Evolutionary conservation across 1,140 invertebrate genomes (phyloP), one percentile per base, ranked within the genome.

Genomic region (Eciton burchellii): DNA sequence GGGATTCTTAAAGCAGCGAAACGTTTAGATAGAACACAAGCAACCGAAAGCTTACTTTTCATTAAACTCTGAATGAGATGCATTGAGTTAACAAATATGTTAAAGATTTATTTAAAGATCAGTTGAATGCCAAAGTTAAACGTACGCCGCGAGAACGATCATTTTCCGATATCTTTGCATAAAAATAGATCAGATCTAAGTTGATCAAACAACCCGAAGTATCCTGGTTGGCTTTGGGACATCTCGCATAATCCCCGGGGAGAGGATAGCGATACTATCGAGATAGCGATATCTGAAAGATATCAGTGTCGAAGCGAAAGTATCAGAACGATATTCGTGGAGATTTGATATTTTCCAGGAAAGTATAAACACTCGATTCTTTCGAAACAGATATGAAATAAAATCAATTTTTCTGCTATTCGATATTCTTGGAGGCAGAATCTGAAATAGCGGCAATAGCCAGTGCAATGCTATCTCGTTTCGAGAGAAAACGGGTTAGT

Each of bases 291-390:
- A 72, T 35, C 16, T 43, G 21, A 73, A 57, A 57, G 16, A 21
- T 73, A 73, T 73, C 70, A 19, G 9, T 59, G 24, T 59, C 45
- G n/a, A 70, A 14, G 1, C 35, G 54, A n/a, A 72, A 35, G 12
- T 72, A 57, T 43, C 35, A 57, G 21, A 72, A 73, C 54, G 21
- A 59, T 56, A 71, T 52, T 71, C 54, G 54, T 43, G 41, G n/a
- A n/a, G n/a, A 59, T 45, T 45, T 26, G 70, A 72, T 72, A 29
- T 11, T 72, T 72, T 26, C 54, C 43, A 0, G 12, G 19, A 56
- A 72, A 45, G 21, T 35, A 12, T 5, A 72, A 19, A 59, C 29
- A 72, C 41, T 21, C 57, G 41, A 26, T 59, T 59, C 16, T 14
- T 41, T 26, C 26, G 21, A 14, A 41, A 24, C 29, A 54, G 12